phyloP scores from a whole-genome alignment of 2,113 vertebrate genomes.

The Peromyscus maniculatus region DNA sequence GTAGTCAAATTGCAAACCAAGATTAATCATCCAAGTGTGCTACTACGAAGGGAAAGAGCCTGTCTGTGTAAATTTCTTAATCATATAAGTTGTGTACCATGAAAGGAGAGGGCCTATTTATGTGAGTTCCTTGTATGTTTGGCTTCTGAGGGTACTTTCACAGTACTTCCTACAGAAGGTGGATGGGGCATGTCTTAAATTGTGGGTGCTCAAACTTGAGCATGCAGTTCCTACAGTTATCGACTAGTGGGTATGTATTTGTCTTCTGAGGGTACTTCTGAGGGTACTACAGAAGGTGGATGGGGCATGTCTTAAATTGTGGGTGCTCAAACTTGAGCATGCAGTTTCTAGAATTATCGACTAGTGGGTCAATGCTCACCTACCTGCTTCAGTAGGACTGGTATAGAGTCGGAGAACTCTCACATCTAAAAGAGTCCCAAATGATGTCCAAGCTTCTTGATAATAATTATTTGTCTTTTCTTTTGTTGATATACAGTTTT shows the following conservation, averaged over 20 bases:
- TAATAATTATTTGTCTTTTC: not conserved
- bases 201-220: not conserved
- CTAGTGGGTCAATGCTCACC: not conserved
- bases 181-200: not conserved
- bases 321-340: not conserved
- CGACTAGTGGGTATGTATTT: not conserved
- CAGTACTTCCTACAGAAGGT: not conserved
- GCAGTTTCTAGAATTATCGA: not conserved
- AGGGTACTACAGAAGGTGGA: not conserved
- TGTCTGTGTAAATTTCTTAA: too few species aligned
- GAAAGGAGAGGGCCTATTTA: not conserved
- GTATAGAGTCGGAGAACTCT: not conserved
- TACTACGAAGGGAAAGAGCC: not conserved
- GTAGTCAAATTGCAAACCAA: not conserved
- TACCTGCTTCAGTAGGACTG: not conserved
- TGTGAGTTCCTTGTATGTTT: constrained; percentile 1
- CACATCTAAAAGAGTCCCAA: not conserved
- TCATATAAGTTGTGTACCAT: too few species aligned
- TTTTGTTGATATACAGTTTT: not conserved
- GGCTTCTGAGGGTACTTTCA: not conserved
- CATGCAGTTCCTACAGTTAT: not conserved
- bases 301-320: not conserved
- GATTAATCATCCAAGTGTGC: not conserved
- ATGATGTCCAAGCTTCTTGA: not conserved
- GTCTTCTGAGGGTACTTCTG: not conserved